Evolutionary conservation across 2,797 vertebrate species (phyloP).

Genomic region (Tapera naevia): DNA sequence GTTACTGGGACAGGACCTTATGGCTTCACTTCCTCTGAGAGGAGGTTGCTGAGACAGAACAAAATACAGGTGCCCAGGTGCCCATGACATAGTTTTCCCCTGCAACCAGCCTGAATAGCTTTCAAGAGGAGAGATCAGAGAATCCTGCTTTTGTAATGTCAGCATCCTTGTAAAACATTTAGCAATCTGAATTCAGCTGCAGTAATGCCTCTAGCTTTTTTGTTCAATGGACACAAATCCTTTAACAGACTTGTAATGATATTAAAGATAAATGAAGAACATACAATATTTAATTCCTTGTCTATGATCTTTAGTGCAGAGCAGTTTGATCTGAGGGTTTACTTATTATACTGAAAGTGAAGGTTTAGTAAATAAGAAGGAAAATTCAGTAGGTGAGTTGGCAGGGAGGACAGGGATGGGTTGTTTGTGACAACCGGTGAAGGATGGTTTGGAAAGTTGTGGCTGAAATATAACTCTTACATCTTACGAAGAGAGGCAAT

Average conservation of each 20-base stretch:
- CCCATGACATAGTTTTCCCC: slow-evolving; percentile 58
- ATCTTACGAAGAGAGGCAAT: background rate
- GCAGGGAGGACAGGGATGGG: background rate
- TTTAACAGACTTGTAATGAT: slow-evolving; percentile 56
- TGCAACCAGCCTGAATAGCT: slow-evolving; percentile 50
- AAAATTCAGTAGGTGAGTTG: background rate
- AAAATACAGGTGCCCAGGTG: slow-evolving; percentile 73
- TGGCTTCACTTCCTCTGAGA: slow-evolving; percentile 74
- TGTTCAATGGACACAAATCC: slow-evolving; percentile 38
- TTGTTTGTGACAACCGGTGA: background rate
- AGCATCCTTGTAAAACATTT: slow-evolving; percentile 50
- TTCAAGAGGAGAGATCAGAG: slow-evolving; percentile 60
- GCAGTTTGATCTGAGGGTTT: slow-evolving; percentile 45
- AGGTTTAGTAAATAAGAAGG: slow-evolving; percentile 43
- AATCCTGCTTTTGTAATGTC: slow-evolving; percentile 48
- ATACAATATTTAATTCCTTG: slow-evolving; percentile 71
- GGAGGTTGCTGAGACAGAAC: slow-evolving; percentile 49
- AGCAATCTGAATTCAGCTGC: slow-evolving; percentile 36
- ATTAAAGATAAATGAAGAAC: slow-evolving; percentile 62
- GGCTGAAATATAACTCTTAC: background rate
- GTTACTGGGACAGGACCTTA: slow-evolving; percentile 72
- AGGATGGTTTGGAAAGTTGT: background rate
- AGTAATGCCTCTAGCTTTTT: slow-evolving; percentile 49
- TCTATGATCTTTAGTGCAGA: slow-evolving; percentile 42
- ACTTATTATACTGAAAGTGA: background rate